Percentiles rank a stretch among this genome's conserved stretches.
phyloP scores from a whole-genome alignment of 2,797 vertebrate genomes.

The Cichlasoma orientale region DNA sequence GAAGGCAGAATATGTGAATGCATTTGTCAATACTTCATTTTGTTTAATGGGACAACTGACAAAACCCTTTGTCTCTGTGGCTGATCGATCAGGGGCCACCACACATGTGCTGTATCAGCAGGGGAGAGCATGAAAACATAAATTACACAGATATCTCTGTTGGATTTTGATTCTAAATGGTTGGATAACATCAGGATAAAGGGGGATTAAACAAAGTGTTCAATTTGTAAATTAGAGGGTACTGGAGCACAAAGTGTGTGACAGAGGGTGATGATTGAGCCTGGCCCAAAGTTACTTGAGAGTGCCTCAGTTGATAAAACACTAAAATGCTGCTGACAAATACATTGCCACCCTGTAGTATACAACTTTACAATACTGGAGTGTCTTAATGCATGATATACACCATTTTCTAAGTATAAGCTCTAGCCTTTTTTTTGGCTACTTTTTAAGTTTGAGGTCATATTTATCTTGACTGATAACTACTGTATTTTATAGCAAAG shows the following conservation, averaged over 20 bases:
- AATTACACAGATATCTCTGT: conserved; percentile 52
- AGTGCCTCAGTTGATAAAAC: conserved; percentile 37
- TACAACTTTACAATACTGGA: conserved; percentile 9
- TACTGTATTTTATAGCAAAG: neutral
- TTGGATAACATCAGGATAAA: conserved; percentile 54
- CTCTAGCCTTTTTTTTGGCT: neutral
- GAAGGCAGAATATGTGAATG: conserved; percentile 14
- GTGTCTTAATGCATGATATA: conserved; percentile 3
- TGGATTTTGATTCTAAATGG: conserved; percentile 53
- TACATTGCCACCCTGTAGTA: neutral
- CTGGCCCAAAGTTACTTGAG: conserved; percentile 38
- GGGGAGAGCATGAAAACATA: conserved; percentile 24
- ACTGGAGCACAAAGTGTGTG: conserved; percentile 32
- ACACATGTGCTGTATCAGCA: conserved; percentile 47
- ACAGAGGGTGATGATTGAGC: conserved; percentile 7
- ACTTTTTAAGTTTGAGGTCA: neutral
- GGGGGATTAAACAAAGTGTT: conserved; percentile 61
- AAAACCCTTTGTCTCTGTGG: conserved; percentile 48
- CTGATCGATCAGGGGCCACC: conserved; percentile 55
- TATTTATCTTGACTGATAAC: neutral
- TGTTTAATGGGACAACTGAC: conserved; percentile 59
- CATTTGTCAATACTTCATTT: conserved; percentile 54
- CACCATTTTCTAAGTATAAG: neutral
- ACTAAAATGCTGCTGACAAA: conserved; percentile 7
- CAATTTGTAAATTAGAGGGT: conserved; percentile 57